Evolutionary conservation across 1,140 invertebrate species (phyloP), one percentile per base, ranked within the genome.

Genomic region (Drosophila watanabei): DNA sequence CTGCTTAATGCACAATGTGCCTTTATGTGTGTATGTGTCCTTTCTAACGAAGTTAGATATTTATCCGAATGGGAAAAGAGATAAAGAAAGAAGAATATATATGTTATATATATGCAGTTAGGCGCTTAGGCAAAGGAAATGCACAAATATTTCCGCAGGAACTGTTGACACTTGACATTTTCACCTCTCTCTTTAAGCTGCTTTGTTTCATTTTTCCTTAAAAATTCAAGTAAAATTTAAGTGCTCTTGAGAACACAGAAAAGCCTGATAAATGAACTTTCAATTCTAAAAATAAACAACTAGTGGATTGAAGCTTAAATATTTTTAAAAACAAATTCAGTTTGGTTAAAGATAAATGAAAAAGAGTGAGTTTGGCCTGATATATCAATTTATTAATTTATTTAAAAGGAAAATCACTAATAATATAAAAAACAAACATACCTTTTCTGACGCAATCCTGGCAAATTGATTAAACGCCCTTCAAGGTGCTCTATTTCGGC

Each of bases 1-100:
- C 76, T 76, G 41, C 32, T 41, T 72, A 82, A 65, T 77, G 65
- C 65, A 71, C 30, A 68, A 20, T 45, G 48, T 30, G 61, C 49
- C 28, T 63, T n/a, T 30, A 20, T 18, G 63, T 35, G 32, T 32
- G 48, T 20, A 6, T 39, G 11, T 28, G 11, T 28, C 24, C 37
- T 60, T 60, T 3, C 45, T 43, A 51, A 73, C 70, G 37, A 60
- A 52, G 35, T 72, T 61, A 18, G 13, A 20, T 39, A 61, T 43
- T 61, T 61, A 46, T 43, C n/a, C 11, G 9, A 37, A n/a, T 3
- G 18, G 46, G 39, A 73, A 43, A 52, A 10, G 45, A 58, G 9
- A 61, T 16, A 18, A 32, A 32, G 11, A 39, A 28, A 24, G 2
- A 39, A 28, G 37, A 16, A 28, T 46, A 20, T 14, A 24, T 24